A percentile compares a stretch with the other conserved stretches of the same genome.
Conservation (phyloP, 2,113 vertebrate species). For the Toxotes chatareus region DNA sequence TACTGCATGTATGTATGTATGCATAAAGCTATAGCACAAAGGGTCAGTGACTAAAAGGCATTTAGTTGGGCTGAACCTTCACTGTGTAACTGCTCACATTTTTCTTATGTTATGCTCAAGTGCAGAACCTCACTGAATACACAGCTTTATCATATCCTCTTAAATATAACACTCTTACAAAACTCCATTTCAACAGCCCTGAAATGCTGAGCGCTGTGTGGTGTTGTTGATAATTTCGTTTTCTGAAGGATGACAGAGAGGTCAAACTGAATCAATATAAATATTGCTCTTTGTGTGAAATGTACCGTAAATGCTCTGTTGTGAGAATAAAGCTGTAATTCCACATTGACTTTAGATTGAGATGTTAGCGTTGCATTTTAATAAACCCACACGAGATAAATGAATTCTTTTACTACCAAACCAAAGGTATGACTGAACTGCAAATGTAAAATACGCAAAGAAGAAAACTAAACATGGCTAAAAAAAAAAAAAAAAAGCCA, state of each 20-base stretch:
- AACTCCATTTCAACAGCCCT: constrained; percentile 34
- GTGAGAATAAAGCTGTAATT: background rate
- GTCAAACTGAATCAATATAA: constrained; percentile 12
- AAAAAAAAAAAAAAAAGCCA: too few relatives aligned
- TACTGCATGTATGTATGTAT: background rate
- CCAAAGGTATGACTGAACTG: background rate
- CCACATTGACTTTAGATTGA: background rate
- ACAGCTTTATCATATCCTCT: constrained; percentile 41
- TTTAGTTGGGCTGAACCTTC: background rate
- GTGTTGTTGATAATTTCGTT: background rate
- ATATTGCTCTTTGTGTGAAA: constrained; percentile 4
- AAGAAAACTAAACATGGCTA: background rate
- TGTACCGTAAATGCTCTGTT: background rate
- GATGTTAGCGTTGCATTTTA: background rate
- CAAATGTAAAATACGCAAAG: background rate
- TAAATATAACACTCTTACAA: constrained; percentile 31
- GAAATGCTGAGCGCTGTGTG: background rate
- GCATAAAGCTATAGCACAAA: background rate
- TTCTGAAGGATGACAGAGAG: constrained; percentile 19
- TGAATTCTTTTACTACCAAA: background rate
- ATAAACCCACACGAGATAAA: background rate
- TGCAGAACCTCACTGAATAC: constrained; percentile 31
- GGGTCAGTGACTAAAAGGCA: background rate
- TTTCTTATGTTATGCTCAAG: background rate
- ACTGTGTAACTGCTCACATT: background rate